Evolutionary conservation across 1,140 invertebrate genomes (phyloP), one percentile per base, ranked within the genome.

Genomic region (Heliconius melpomene): DNA sequence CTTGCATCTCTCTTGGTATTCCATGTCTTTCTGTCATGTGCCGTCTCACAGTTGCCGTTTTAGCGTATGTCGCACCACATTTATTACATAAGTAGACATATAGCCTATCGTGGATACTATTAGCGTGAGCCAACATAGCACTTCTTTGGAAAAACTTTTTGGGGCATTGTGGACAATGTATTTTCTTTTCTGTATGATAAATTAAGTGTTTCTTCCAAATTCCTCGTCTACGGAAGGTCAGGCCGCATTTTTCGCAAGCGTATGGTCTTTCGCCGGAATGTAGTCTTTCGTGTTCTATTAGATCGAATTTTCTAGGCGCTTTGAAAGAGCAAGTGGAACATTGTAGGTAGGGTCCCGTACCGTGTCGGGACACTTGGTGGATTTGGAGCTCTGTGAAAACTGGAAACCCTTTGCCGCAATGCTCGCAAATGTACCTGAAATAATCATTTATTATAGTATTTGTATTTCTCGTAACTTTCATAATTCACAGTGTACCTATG

Each of bases 181-280:
- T 72, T 20, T 83, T 88, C 50, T 92, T 94, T 72, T 93, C 92
- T 0, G 79, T 83, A 66, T 94, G 93, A 71, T 88, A 85, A 40
- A 91, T 79, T 8, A 90, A 74, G 84, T 94, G 93, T 20, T 92
- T 92, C 40, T 81, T 90, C 89, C 89, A 92, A 75, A 93, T 90
- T 11, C 85, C 88, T 9, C 87, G 82, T 83, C 92, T 82, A 7
- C 92, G 83, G 82, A 94, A 93, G 0, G 92, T 93, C 8, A 93
- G 74, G 0, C 93, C 93, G 73, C 93, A 94, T 75, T 91, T 90
- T 6, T 93, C 92, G 79, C 92, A 94, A 0, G 91, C 86, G 40
- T 87, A 93, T 7, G 93, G 93, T 52, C 92, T 75, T 78, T 94
- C 93, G 0, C 92, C 93, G 0, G 92, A 88, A 70, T 93, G 93